Conservation (phyloP, 2,888 invertebrate genomes). For the Emmelina monodactyla region DNA sequence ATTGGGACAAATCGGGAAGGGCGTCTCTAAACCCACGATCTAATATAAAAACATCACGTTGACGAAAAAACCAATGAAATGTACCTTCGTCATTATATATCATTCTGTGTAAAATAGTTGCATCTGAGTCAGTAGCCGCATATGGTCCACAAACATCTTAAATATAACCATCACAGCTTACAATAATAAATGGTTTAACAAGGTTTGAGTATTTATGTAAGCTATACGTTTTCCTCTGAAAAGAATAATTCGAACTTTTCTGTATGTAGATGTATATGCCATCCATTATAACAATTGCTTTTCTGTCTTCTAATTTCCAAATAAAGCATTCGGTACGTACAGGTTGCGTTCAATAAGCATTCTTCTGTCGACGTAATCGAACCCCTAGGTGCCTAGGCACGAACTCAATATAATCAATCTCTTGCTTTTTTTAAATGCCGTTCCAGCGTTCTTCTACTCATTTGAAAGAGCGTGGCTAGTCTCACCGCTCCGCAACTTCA, state of each 20-base stretch:
- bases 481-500: constrained; percentile 4
- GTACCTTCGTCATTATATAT: constrained; percentile 5
- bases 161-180: constrained; percentile 5
- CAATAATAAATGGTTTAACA: constrained; percentile 7
- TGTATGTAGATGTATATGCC: too few relatives aligned
- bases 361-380: too few relatives aligned
- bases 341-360: too few relatives aligned
- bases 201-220: constrained; percentile 7
- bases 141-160: constrained; percentile 4
- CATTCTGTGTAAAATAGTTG: constrained; percentile 2
- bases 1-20: constrained; percentile 1
- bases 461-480: constrained; percentile 3
- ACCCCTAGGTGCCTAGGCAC: background rate
- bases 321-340: too few relatives aligned
- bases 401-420: background rate
- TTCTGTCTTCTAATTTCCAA: too few relatives aligned
- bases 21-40: constrained; percentile 7
- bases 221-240: too few relatives aligned
- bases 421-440: constrained; percentile 3
- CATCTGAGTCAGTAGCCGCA: constrained; percentile 4
- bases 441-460: constrained; percentile 5
- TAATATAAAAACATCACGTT: constrained; percentile 6
- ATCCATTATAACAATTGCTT: too few relatives aligned
- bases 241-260: too few relatives aligned
- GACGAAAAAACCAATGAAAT: constrained; percentile 5